Base-by-base conservation (phyloP, 1,140 invertebrate species). In the Odontomachus brunneus region DNA sequence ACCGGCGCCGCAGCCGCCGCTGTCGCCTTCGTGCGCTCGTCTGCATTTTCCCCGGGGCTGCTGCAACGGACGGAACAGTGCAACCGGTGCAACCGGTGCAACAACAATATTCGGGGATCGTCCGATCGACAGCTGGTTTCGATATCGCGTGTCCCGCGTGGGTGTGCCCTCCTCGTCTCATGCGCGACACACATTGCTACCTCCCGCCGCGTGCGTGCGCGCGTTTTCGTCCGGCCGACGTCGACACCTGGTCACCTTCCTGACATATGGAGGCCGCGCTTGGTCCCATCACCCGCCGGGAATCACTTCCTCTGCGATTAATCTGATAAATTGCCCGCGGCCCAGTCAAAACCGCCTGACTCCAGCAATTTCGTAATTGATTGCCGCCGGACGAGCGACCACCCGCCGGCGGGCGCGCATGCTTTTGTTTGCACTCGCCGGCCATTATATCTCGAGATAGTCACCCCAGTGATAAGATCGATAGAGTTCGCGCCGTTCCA, bases 201-300 rank as follows among this genome's bases (percentile, higher is more conserved):
- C 29, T 49, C n/a, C 38, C 53, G 38, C 48, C 48, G 48, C 29
- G n/a, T 17, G 59, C 19, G 38, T 15, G 19, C 51, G 33, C 22
- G n/a, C 74, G 67, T 51, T 55, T 59, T 82, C 62, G 38, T 44
- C 26, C 19, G 60, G 65, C 82, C 76, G 67, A 65, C 24, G 84
- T 83, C 80, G 89, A 90, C 91, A 92, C 90, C 92, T 92, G 92
- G 91, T 87, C 85, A 86, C 84, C 38, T 89, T 91, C 84, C 87
- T 89, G 88, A 89, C 90, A 90, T 89, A 92, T 90, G 89, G 87
- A 88, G 74, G 57, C 51, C 65, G 44, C 44, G 22, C 24, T 48
- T 51, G 65, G 72, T 80, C 84, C 75, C 78, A 73, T 88, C 88
- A 60, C 65, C 82, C 67, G 73, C 24, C 33, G 84, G 84, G 86